Base-by-base conservation (phyloP, 2,113 vertebrate species). In the Garra rufa region DNA sequence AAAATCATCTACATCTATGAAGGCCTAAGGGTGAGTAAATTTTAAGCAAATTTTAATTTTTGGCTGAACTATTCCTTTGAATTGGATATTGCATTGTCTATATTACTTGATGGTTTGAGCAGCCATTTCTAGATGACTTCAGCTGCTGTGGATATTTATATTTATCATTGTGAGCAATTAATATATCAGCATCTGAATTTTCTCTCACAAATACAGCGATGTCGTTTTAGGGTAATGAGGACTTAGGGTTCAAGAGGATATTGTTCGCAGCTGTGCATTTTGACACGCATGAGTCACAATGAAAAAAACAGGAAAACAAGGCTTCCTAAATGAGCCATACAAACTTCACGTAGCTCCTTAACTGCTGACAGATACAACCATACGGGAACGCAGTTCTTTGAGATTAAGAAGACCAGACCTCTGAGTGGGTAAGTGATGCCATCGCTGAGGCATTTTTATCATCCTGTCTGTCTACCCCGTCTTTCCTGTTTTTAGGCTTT, bases 301-400 rank as follows among this genome's bases (percentile, higher is more conserved):
- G 41, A 46, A 70, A 19, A n/a, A 55, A 70, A 46, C 50, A 73
- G 50, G 76, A 46, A 43, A 79, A 34, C 30, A 24, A 17, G 9
- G 11, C 6, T 44, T 73, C 65, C 63, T 17, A 80, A 85, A 80
- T 83, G 30, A 84, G 76, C 19, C 52, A 4, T 55, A 59, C 67
- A 65, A 81, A 74, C 82, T 21, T 83, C 10, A 75, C 2, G 14
- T 74, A 70, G 7, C 38, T 88, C 91, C 92, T 94, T 95, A 93
- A 95, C 92, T 87, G 85, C 87, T 76, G 1, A 84, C 94, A 99
- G 98, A 95, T 99, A 99, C 92, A 99, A 99, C 94, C 98, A 99
- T 88, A 99, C 98, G 0, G 98, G 98, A 92, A 99, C 97, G 21
- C 98, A 99, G 91, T 99, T 99, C 95, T 99, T 99, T 59, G 98